Conservation (phyloP, 35 echinoderm and acorn worm genomes). For the Apostichopus parvimensis region DNA sequence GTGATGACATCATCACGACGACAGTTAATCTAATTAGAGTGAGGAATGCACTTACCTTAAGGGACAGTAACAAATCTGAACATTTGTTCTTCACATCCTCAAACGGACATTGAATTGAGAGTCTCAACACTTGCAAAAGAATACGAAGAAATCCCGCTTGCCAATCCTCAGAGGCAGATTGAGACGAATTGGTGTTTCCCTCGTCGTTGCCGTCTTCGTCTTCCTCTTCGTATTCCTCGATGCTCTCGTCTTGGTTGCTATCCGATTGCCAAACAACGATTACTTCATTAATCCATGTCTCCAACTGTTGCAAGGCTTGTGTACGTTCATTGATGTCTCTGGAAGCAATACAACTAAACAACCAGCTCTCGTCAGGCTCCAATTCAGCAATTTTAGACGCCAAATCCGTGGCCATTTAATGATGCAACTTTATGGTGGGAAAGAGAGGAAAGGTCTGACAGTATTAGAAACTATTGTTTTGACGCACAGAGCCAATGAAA, state of each 20-base stretch:
- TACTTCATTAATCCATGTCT: slow-evolving; percentile 52
- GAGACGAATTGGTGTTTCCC: background rate
- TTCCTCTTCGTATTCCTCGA: slow-evolving; percentile 22
- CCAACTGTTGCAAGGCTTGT: slow-evolving; percentile 57
- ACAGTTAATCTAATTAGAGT: too few relatives aligned
- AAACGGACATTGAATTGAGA: slow-evolving; percentile 57
- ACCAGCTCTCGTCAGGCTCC: slow-evolving; percentile 56
- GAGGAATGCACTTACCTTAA: slow-evolving; percentile 42
- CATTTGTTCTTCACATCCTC: slow-evolving; percentile 48
- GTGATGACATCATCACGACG: too few relatives aligned
- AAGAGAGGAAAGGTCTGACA: slow-evolving; percentile 10
- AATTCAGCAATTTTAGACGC: slow-evolving; percentile 44
- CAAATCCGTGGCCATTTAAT: slow-evolving; percentile 63
- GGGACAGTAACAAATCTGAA: background rate
- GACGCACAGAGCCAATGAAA: too few relatives aligned
- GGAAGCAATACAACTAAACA: slow-evolving; percentile 61
- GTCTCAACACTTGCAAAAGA: slow-evolving; percentile 50
- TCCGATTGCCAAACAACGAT: slow-evolving; percentile 16
- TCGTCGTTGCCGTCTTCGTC: background rate
- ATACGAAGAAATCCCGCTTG: background rate
- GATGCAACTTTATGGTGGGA: slow-evolving; percentile 29
- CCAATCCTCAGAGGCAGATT: slow-evolving; percentile 16
- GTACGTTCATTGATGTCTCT: slow-evolving; percentile 52
- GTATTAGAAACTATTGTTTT: background rate
- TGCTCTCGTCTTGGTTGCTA: background rate